phyloP scores from a whole-genome alignment of 2,113 vertebrate genomes.

The Eurypyga helias region DNA sequence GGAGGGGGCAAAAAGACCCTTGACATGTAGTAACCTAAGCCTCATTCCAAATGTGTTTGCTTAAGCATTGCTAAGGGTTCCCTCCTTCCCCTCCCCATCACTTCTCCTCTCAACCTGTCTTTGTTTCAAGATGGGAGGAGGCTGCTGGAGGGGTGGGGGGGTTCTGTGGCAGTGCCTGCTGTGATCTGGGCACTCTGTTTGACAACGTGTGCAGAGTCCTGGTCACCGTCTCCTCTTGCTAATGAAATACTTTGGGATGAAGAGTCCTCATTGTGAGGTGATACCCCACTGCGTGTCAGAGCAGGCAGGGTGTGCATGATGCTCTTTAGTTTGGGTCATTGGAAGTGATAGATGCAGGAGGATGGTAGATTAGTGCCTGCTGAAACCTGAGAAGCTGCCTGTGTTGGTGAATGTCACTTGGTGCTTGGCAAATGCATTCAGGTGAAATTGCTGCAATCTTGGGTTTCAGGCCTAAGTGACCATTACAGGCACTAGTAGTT shows the following conservation, averaged over 20 bases:
- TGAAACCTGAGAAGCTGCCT: conserved; percentile 76
- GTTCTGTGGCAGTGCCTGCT: conserved; percentile 2
- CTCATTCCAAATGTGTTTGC: conserved; percentile 68
- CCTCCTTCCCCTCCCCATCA: conserved; percentile 20
- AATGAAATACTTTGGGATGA: conserved; percentile 36
- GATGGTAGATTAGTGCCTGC: conserved; percentile 72
- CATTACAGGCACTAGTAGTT: conserved; percentile 12
- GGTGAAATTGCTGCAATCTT: conserved; percentile 65
- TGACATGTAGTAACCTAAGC: conserved; percentile 60
- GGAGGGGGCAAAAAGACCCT: background rate
- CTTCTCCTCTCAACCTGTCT: conserved; percentile 26
- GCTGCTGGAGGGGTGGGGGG: background rate
- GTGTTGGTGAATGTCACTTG: conserved; percentile 72
- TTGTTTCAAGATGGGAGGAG: conserved; percentile 54
- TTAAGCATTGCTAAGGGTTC: conserved; percentile 52
- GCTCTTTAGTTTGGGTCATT: conserved; percentile 77
- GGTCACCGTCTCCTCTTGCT: conserved; percentile 33
- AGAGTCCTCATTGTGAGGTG: conserved; percentile 60
- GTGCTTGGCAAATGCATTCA: conserved; percentile 68
- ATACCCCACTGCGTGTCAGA: conserved; percentile 58
- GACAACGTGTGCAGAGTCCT: conserved; percentile 22
- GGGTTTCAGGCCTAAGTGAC: conserved; percentile 70
- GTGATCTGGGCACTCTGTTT: conserved; percentile 56
- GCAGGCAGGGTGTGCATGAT: conserved; percentile 9
- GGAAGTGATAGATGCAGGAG: conserved; percentile 76